A percentile compares a stretch with the other conserved stretches of the same genome.
Conservation (phyloP, 2,888 invertebrate genomes). For the Campoplex capitator region DNA sequence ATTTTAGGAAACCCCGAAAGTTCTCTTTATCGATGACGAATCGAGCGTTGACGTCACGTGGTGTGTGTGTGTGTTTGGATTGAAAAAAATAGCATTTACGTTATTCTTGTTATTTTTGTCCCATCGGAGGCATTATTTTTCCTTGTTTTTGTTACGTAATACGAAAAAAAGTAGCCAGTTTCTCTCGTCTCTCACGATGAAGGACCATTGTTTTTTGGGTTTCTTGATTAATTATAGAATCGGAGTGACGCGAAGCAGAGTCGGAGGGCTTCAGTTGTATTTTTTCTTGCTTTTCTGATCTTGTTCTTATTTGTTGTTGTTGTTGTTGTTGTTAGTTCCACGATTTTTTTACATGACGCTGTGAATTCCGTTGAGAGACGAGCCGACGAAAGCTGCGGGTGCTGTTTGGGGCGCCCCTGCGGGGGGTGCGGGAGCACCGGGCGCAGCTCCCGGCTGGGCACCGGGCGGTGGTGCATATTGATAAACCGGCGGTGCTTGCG, state of each 20-base stretch:
- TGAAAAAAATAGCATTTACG: slow-evolving; percentile 19
- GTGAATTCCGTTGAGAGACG: slow-evolving; percentile 67
- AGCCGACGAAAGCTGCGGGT: slow-evolving; percentile 73
- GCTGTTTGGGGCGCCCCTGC: slow-evolving; percentile 71
- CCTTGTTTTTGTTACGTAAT: not conserved
- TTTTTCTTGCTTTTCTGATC: slow-evolving; percentile 18
- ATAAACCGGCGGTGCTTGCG: slow-evolving; percentile 76
- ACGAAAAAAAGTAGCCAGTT: slow-evolving; percentile 32
- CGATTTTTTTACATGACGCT: slow-evolving; percentile 69
- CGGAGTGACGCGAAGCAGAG: slow-evolving; percentile 46
- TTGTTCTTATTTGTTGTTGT: not conserved
- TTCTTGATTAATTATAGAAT: slow-evolving; percentile 24
- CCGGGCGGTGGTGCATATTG: slow-evolving; percentile 74
- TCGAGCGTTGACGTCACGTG: slow-evolving; percentile 49
- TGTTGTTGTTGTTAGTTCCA: not conserved
- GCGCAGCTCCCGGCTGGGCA: slow-evolving; percentile 64
- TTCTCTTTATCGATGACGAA: slow-evolving; percentile 47
- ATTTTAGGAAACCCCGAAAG: slow-evolving; percentile 29
- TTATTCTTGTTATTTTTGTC: not conserved
- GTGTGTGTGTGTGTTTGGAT: slow-evolving; percentile 33
- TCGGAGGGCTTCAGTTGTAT: slow-evolving; percentile 43
- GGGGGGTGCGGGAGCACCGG: slow-evolving; percentile 70
- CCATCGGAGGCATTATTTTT: not conserved
- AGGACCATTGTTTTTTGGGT: slow-evolving; percentile 5
- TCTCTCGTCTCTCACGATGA: slow-evolving; percentile 6